Base-by-base conservation (phyloP, 2,888 invertebrate genomes). In the Metacarcinus magister region DNA sequence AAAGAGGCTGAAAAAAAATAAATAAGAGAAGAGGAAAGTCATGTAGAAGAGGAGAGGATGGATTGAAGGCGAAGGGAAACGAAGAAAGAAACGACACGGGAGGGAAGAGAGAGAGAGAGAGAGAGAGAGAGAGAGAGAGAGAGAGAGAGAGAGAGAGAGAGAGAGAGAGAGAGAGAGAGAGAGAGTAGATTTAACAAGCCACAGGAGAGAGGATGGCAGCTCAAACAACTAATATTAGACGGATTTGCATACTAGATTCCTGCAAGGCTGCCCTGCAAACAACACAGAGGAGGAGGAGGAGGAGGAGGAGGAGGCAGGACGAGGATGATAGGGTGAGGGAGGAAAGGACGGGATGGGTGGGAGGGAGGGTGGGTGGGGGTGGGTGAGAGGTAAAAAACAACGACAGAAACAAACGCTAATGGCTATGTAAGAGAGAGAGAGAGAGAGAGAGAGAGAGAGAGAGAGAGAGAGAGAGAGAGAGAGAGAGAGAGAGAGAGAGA, bases 381-480 rank as follows among this genome's bases (percentile, higher is more conserved):
- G 60, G 16, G 5, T 60, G 16, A 2, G 19, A 19, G 60, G 16
- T 2, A 67, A 1, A 67, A 16, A 67, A 23, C 16, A 60, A 10
- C 2, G 5, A 60, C 16, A 60, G 60, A 60, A 5, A 60, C 16
- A 10, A 60, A 60, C 16, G 60, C 8, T 60, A 60, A 60, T 60
- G 5, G 60, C 7, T 60, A 23, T 10, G 23, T 19, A 16, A 60
- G 60, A 60, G 60, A 60, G 60, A 60, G 60, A 46, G 46, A 46
- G 46, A 46, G 46, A 46, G 46, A 7, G 39, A 39, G n/a, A 39
- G 39, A 39, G 13, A n/a, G 87, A 39, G n/a, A n/a, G 87, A 87
- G 87, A n/a, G 87, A 87, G 87, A 87, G 87, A 87, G 87, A 87
- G 87, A 87, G 87, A n/a, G n/a, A n/a, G 87, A 87, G 87, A 87